Conservation (phyloP, 2,888 invertebrate species). For the Electrophaes corylata region DNA sequence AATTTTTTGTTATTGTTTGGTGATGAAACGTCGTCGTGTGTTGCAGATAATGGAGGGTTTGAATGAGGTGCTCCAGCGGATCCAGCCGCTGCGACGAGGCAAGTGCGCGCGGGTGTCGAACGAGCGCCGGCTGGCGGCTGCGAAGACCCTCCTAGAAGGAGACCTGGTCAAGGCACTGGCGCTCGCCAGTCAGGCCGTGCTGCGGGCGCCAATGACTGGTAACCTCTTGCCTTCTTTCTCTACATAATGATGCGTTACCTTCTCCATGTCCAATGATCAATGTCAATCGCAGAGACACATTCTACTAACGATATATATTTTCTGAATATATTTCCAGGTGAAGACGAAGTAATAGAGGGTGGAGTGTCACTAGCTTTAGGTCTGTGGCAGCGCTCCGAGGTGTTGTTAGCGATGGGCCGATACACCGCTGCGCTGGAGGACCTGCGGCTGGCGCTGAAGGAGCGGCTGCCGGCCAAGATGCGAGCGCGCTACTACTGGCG, state of each 20-base stretch:
- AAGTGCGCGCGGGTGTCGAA: constrained; percentile 87
- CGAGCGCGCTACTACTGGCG: constrained; percentile 88
- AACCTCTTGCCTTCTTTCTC: background rate
- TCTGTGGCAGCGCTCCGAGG: constrained; percentile 87
- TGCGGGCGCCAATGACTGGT: constrained; percentile 88
- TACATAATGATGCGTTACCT: no score
- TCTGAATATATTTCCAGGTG: constrained; percentile 63
- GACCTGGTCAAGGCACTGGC: constrained; percentile 83
- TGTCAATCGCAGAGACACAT: no score
- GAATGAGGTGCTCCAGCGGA: constrained; percentile 85
- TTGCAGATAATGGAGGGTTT: constrained; percentile 72
- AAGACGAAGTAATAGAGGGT: constrained; percentile 81
- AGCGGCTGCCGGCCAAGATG: constrained; percentile 85
- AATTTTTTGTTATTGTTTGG: no score
- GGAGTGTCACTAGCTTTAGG: constrained; percentile 87
- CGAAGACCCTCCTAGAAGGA: constrained; percentile 80
- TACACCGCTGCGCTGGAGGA: constrained; percentile 87
- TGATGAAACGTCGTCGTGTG: background rate
- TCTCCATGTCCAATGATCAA: no score
- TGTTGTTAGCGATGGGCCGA: constrained; percentile 83
- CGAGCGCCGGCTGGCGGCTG: constrained; percentile 86
- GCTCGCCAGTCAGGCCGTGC: constrained; percentile 88
- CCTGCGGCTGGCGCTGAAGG: constrained; percentile 86
- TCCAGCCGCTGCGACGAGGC: constrained; percentile 87
- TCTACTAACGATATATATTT: no score